Conservation (phyloP, 2,113 vertebrate species). For the Cyprinodon variegatus region DNA sequence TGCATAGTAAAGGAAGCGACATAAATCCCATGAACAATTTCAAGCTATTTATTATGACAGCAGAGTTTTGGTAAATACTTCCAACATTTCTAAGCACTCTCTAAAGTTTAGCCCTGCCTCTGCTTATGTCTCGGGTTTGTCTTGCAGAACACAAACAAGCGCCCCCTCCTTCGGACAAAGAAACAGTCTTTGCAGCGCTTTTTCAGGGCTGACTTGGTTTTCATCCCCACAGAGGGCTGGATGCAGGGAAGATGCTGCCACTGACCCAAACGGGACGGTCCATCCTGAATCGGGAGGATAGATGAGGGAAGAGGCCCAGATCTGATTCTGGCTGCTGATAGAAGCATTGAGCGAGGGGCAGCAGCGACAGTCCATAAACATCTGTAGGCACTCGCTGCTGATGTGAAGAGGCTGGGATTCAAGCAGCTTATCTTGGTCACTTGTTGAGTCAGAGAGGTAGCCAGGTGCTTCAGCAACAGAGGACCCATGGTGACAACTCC, state of each 20-base stretch:
- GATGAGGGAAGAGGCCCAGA: neutral
- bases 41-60: constrained; percentile 58
- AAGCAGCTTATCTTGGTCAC: constrained; percentile 49
- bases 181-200: constrained; percentile 92
- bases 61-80: constrained; percentile 14
- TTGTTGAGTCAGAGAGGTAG: constrained; percentile 58
- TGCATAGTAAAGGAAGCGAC: neutral
- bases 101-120: constrained; percentile 77
- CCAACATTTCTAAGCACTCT: neutral
- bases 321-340: constrained; percentile 12
- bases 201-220: constrained; percentile 82
- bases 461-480: constrained; percentile 62
- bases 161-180: constrained; percentile 84
- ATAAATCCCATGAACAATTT: neutral
- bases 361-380: constrained; percentile 48
- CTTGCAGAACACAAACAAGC: constrained; percentile 84
- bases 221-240: constrained; percentile 81
- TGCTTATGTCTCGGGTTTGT: constrained; percentile 89
- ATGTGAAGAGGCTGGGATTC: constrained; percentile 21
- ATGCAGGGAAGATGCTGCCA: constrained; percentile 24
- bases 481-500: constrained; percentile 73
- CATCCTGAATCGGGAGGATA: neutral
- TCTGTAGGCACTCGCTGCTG: constrained; percentile 46
- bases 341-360: constrained; percentile 24
- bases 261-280: constrained; percentile 48